Base-by-base conservation (phyloP, 2,797 vertebrate species). In the Alfaro cultratus region DNA sequence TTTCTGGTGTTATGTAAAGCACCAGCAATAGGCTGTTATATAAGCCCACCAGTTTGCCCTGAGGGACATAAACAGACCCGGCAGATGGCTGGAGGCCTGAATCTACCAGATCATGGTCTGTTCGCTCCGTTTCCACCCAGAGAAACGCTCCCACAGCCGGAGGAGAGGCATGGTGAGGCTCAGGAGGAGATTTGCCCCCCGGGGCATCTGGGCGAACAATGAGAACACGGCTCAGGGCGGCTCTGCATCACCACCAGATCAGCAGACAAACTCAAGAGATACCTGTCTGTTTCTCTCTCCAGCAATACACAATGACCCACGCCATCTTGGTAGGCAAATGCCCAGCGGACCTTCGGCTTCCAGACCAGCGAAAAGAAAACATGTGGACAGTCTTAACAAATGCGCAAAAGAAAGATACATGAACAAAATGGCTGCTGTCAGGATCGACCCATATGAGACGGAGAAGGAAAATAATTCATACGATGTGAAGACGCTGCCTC, bases 221-320 rank as follows among this genome's bases (percentile, higher is more conserved):
- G 82, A 77, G 85, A 84, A 86, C 82, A 84, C 64, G 74, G 85
- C 85, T 77, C 29, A 10, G 36, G 81, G 85, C 76, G 55, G 47
- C 46, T 82, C 77, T 34, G 57, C 49, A 51, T 39, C 29, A 68
- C 57, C 75, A 53, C 77, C 72, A 55, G 68, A 53, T 43, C 76
- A 76, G 79, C 68, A 34, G 23, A 45, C 41, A 71, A 29, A 51
- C n/a, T 10, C 13, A 5, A 26, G 16, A 0, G 49, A 26, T 16
- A 16, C 18, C 45, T 31, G 62, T 21, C 7, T 34, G 62, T 67
- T 39, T 39, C 62, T 67, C 31, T 64, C 10, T 55, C 26, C 53
- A 55, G 53, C 26, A n/a, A 26, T 3, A 3, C 49, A 23, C 21
- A 9, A 9, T 1, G 49, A 23, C 49, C 7, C 8, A 0, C 8